Percentiles rank a stretch among this genome's conserved stretches.
These are phyloP conservation scores for Struthio camelus DNA, from an alignment of 2,113 vertebrate species.

Conservation along the genomic window DNA sequence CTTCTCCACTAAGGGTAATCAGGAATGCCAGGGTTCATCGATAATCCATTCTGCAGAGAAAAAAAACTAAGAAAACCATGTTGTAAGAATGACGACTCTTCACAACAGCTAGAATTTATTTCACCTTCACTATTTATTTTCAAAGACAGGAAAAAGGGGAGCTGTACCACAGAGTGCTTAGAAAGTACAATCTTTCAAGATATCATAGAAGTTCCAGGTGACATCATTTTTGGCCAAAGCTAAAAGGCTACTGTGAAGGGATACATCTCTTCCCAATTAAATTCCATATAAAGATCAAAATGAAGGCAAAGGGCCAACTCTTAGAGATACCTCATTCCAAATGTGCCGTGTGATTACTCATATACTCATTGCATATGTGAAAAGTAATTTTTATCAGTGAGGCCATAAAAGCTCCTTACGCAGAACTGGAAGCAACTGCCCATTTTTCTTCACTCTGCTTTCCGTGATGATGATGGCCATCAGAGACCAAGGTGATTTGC, in stretches of 20 bases:
- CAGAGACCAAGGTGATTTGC: neutral
- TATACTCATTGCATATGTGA: neutral
- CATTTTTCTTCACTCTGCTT: neutral
- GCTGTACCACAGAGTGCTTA: neutral
- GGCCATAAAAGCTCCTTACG: neutral
- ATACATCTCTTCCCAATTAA: constrained; percentile 54
- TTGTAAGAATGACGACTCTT: neutral
- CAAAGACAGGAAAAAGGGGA: neutral
- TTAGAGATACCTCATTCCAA: constrained; percentile 23
- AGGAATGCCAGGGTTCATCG: neutral
- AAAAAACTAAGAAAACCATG: neutral
- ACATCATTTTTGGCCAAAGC: constrained; percentile 59
- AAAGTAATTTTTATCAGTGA: neutral
- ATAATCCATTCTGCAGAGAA: neutral
- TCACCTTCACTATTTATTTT: neutral
- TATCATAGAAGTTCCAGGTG: constrained; percentile 22
- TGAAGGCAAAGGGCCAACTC: constrained; percentile 55
- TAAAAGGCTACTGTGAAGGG: constrained; percentile 53
- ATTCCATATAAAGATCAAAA: constrained; percentile 44
- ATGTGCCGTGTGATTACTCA: constrained; percentile 18
- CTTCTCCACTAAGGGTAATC: neutral
- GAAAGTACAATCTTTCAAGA: constrained; percentile 40
- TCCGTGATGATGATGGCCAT: neutral
- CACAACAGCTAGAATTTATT: neutral
- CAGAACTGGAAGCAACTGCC: neutral